Evolutionary conservation across 37 sponge, comb jelly and placozoan genomes (phyloP).

Genomic region (Tethya wilhelma): DNA sequence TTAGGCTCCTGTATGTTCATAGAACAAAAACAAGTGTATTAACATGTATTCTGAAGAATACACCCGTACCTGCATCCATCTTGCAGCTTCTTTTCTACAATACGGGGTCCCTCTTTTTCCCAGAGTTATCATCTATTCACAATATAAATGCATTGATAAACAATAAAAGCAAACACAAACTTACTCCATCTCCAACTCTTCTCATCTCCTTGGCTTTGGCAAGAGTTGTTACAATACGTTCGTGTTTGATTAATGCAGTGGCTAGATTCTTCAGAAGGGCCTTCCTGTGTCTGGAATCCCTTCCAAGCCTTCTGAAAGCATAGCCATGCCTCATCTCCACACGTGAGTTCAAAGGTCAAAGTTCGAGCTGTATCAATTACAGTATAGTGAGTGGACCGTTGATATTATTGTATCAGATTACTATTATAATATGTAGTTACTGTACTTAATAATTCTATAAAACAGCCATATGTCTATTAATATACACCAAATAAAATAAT

Average conservation of each 20-base stretch:
- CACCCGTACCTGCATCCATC: conserved; percentile 61
- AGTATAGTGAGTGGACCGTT: too few relatives aligned
- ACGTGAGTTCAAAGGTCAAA: neutral
- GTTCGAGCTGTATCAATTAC: too few relatives aligned
- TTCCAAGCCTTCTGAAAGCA: conserved; percentile 48
- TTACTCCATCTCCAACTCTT: conserved; percentile 75
- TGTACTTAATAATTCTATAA: too few relatives aligned
- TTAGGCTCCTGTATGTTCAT: conserved; percentile 35
- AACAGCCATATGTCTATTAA: too few relatives aligned
- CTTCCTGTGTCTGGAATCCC: conserved; percentile 34
- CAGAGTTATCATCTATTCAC: neutral
- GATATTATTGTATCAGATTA: too few relatives aligned
- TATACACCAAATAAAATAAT: too few relatives aligned
- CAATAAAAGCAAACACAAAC: conserved; percentile 8
- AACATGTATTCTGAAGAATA: too few relatives aligned
- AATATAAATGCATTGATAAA: neutral
- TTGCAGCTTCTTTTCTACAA: conserved; percentile 17
- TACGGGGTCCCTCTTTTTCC: conserved; percentile 27
- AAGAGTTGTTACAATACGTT: conserved; percentile 84
- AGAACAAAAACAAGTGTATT: too few relatives aligned
- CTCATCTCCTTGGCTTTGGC: conserved; percentile 82
- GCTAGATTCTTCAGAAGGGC: conserved; percentile 71
- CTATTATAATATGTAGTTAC: too few relatives aligned
- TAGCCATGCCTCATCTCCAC: conserved; percentile 58
- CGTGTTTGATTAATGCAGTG: conserved; percentile 81